Conservation (phyloP, 1,140 invertebrate species). For the Temnothorax nylanderi region DNA sequence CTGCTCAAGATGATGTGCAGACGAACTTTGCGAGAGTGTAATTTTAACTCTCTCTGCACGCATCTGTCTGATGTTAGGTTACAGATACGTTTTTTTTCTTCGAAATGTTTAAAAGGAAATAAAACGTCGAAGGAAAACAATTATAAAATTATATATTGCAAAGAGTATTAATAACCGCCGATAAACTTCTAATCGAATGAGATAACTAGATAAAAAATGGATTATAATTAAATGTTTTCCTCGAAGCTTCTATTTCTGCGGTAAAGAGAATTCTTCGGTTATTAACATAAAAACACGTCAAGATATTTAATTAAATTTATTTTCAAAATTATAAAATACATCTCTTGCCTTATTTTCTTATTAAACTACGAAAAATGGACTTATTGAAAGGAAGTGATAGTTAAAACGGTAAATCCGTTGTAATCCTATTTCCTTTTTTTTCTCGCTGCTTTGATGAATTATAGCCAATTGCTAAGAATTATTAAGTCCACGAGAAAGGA, state of each 20-base stretch:
- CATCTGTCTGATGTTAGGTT: not conserved
- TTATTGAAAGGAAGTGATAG: not conserved
- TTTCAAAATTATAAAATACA: not conserved
- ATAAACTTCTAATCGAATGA: not conserved
- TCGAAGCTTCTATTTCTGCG: not conserved
- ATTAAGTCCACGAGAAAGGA: not conserved
- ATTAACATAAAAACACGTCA: not conserved
- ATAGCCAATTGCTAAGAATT: not conserved
- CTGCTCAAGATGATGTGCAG: constrained; percentile 20
- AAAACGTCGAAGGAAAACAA: not conserved
- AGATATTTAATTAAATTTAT: not conserved
- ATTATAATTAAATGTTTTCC: not conserved
- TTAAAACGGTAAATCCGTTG: not conserved
- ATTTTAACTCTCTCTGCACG: constrained; percentile 9
- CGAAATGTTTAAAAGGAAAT: not conserved
- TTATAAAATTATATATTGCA: not conserved
- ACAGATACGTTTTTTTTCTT: not conserved
- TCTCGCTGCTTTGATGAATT: not conserved
- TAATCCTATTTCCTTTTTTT: not conserved
- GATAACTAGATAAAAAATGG: not conserved
- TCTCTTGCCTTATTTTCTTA: not conserved
- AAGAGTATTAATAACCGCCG: not conserved
- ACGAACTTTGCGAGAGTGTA: constrained; percentile 6
- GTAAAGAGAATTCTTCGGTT: not conserved
- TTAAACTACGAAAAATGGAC: not conserved